Conservation (phyloP, 2,113 vertebrate species). For the Numida meleagris region DNA sequence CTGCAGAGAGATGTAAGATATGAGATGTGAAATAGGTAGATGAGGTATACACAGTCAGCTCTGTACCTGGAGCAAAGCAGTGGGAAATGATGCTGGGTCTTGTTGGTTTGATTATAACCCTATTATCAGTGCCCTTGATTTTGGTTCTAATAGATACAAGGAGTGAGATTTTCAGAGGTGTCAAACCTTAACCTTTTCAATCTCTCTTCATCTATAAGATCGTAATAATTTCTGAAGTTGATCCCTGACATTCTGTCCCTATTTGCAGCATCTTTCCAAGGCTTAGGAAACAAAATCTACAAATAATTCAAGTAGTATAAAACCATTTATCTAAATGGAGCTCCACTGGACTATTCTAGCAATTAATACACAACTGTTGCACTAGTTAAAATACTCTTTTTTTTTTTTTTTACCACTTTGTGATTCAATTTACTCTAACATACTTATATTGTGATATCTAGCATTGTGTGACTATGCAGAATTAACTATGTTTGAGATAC, state of each 20-base stretch:
- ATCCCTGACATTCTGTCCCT: neutral
- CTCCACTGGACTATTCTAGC: neutral
- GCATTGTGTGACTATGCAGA: neutral
- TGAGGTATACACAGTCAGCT: neutral
- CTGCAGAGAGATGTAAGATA: neutral
- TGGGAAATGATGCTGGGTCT: neutral
- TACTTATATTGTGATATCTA: neutral
- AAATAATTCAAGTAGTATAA: neutral
- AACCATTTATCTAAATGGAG: neutral
- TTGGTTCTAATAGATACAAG: neutral
- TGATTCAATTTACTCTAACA: neutral
- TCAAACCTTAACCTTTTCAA: neutral
- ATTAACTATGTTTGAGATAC: neutral
- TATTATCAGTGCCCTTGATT: neutral
- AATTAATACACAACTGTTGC: neutral
- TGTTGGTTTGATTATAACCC: neutral
- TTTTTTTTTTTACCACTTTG: constrained; percentile 10
- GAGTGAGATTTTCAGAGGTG: neutral
- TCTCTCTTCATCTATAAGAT: neutral
- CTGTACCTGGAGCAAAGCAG: neutral
- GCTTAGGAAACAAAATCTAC: neutral
- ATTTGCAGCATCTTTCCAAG: neutral
- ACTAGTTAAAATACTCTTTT: neutral
- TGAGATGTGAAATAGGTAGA: neutral
- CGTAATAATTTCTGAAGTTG: neutral